These are phyloP conservation scores for Catonia carolina DNA, from an alignment of 2,888 invertebrate genomes.

Conservation along the genomic window DNA sequence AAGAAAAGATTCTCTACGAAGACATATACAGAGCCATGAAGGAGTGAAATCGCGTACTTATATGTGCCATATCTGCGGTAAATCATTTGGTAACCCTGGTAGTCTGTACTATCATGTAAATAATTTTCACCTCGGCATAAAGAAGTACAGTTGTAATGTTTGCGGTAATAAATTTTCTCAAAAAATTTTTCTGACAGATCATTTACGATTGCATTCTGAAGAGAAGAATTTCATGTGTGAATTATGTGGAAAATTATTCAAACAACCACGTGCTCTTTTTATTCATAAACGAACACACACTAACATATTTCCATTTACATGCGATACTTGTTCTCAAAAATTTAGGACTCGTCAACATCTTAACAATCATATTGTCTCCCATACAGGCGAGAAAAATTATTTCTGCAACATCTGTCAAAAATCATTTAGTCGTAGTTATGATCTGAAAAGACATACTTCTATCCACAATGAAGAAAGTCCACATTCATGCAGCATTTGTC, in stretches of 20 bases:
- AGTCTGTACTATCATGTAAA: slow-evolving; percentile 45
- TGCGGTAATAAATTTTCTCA: slow-evolving; percentile 52
- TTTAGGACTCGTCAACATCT: slow-evolving; percentile 46
- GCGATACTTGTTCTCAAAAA: slow-evolving; percentile 51
- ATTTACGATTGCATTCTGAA: slow-evolving; percentile 44
- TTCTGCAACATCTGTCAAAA: slow-evolving; percentile 45
- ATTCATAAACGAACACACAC: slow-evolving; percentile 46
- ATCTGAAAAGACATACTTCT: slow-evolving; percentile 20
- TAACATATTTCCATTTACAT: slow-evolving; percentile 50
- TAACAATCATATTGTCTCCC: slow-evolving; percentile 46
- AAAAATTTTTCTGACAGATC: slow-evolving; percentile 45
- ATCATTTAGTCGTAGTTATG: slow-evolving; percentile 17
- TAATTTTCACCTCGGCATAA: slow-evolving; percentile 45
- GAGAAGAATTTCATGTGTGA: slow-evolving; percentile 45
- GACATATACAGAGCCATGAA: too few species aligned
- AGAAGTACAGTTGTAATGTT: slow-evolving; percentile 46
- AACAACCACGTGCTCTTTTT: slow-evolving; percentile 36
- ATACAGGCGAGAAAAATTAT: slow-evolving; percentile 44
- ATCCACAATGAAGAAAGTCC: slow-evolving; percentile 35
- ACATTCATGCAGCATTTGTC: slow-evolving; percentile 34
- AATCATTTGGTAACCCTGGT: background rate
- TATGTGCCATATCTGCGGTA: too few species aligned
- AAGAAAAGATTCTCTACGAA: too few species aligned
- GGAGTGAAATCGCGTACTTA: too few species aligned
- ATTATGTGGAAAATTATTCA: slow-evolving; percentile 40